Percentiles rank a stretch among this genome's conserved stretches.
Conservation (phyloP, 1,140 invertebrate genomes). For the Saccostrea glomerata region DNA sequence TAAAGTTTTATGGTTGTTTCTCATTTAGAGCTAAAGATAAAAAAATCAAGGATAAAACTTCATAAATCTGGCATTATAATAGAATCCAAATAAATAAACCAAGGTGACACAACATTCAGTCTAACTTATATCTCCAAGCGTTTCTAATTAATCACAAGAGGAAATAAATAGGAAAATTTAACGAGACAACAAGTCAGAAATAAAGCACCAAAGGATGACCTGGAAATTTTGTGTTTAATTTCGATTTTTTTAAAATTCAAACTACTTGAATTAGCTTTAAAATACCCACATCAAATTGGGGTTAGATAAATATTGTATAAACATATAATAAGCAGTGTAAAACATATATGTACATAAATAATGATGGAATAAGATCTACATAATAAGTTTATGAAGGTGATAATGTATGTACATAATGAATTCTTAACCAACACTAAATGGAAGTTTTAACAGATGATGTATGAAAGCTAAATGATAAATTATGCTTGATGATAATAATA, state of each 20-base stretch:
- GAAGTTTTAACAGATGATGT: slow-evolving; percentile 3
- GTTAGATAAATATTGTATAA: slow-evolving; percentile 5
- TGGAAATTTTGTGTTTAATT: neutral
- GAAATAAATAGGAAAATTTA: neutral
- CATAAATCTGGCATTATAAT: neutral
- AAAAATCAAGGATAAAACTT: neutral
- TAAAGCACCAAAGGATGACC: slow-evolving; percentile 25
- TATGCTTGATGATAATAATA: neutral
- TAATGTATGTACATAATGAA: neutral
- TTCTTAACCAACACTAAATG: slow-evolving; percentile 24
- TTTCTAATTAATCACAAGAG: slow-evolving; percentile 5
- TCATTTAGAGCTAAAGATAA: neutral
- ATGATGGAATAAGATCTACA: slow-evolving; percentile 5
- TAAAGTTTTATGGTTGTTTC: no score
- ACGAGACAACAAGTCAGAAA: neutral
- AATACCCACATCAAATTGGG: slow-evolving; percentile 19
- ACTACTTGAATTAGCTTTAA: slow-evolving; percentile 13
- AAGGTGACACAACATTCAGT: slow-evolving; percentile 33
- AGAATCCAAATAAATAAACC: neutral
- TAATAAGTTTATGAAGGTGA: neutral
- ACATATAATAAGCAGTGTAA: neutral
- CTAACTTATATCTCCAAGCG: slow-evolving; percentile 17
- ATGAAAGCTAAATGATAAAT: neutral
- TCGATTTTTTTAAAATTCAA: neutral
- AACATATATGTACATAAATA: slow-evolving; percentile 1